Conservation (phyloP, 2,113 vertebrate genomes). For the Cyphomyrus plagiostoma region DNA sequence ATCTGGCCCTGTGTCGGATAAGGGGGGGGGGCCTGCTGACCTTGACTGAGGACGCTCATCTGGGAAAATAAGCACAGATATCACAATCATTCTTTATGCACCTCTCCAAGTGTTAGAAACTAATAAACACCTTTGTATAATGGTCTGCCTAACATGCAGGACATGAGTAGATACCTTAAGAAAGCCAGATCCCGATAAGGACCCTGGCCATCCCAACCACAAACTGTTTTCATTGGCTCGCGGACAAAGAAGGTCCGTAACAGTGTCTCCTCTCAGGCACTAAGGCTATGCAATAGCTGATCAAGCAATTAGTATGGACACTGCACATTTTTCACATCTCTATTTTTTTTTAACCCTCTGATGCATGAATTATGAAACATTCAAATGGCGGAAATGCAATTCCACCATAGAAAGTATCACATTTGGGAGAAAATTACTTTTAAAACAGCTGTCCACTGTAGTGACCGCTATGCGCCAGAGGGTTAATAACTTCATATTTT, state of each 20-base stretch:
- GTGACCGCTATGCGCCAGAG: too few relatives aligned
- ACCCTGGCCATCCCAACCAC: background rate
- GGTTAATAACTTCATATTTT: background rate
- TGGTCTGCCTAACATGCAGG: background rate
- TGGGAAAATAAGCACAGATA: slow-evolving; percentile 38
- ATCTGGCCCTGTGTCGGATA: slow-evolving; percentile 79
- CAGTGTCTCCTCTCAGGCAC: background rate
- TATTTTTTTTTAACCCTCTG: too few relatives aligned
- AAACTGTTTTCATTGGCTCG: background rate
- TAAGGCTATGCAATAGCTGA: background rate
- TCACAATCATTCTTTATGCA: background rate
- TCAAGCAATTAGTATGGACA: background rate
- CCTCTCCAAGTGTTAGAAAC: background rate
- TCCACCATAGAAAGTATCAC: too few relatives aligned
- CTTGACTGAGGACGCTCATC: slow-evolving; percentile 75
- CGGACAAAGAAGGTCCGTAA: background rate
- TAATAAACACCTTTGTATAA: background rate
- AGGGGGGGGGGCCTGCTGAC: slow-evolving; percentile 81
- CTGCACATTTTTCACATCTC: background rate
- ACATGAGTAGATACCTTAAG: background rate
- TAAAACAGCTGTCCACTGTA: too few relatives aligned
- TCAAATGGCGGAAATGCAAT: too few relatives aligned
- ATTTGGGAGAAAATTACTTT: too few relatives aligned
- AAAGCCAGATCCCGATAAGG: background rate
- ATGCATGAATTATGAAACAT: too few relatives aligned